Percentiles rank a stretch among this genome's conserved stretches.
These are phyloP conservation scores for Aphelenchoides fujianensis DNA, from an alignment of 1,140 invertebrate genomes.

Conservation along the genomic window DNA sequence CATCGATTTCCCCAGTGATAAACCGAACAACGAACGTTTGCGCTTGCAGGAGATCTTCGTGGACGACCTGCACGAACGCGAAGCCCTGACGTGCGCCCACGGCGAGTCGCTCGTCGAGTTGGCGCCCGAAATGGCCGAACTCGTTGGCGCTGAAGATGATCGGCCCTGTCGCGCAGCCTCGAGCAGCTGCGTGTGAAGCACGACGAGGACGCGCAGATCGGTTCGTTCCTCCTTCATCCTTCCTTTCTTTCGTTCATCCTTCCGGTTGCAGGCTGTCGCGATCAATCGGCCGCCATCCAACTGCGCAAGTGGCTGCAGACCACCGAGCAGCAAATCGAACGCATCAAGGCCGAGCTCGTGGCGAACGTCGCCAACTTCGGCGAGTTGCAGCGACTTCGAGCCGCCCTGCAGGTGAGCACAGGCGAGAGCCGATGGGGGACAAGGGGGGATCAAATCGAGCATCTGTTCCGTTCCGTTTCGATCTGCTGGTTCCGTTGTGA, in stretches of 20 bases:
- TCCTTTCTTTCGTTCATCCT: background rate
- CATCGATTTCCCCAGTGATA: no score
- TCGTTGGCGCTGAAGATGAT: background rate
- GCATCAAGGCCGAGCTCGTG: background rate
- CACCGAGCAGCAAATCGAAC: background rate
- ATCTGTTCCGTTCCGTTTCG: no score
- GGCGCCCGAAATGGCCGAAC: background rate
- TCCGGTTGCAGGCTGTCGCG: background rate
- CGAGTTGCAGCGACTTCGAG: slow-evolving; percentile 11
- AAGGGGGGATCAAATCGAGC: no score
- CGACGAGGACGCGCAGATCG: background rate
- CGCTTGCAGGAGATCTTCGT: slow-evolving; percentile 13
- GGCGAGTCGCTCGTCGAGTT: slow-evolving; percentile 5
- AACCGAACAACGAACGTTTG: background rate
- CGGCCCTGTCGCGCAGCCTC: background rate
- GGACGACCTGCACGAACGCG: slow-evolving; percentile 16
- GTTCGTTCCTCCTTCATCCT: background rate
- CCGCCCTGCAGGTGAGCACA: slow-evolving; percentile 7
- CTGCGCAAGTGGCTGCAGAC: slow-evolving; percentile 22
- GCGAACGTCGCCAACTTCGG: no score
- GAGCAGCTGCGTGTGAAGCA: slow-evolving; percentile 16
- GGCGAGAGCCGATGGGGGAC: no score
- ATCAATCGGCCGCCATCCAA: slow-evolving; percentile 12
- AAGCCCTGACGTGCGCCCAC: background rate
- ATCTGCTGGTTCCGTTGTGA: no score